phyloP scores from a whole-genome alignment of 2,888 invertebrate genomes.

The Choreutis nemorana region DNA sequence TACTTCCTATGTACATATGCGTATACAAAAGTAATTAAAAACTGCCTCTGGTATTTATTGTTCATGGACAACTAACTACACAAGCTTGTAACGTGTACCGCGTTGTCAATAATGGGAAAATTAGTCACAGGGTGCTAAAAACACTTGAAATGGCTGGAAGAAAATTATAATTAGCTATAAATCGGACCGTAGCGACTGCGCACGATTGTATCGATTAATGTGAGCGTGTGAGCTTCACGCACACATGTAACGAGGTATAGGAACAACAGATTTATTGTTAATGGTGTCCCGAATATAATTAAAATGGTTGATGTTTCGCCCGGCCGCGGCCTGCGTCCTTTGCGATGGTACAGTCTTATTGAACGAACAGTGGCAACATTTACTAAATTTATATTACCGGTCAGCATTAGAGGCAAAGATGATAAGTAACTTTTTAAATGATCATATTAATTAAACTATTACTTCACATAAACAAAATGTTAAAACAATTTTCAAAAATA shows the following conservation, averaged over 20 bases:
- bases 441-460: too few species aligned
- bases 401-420: too few species aligned
- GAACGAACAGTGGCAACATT: slow-evolving; percentile 20
- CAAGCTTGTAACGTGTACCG: too few species aligned
- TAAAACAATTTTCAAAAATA: too few species aligned
- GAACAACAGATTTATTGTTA: slow-evolving; percentile 64
- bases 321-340: slow-evolving; percentile 43
- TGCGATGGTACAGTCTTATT: too few species aligned
- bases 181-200: slow-evolving; percentile 39
- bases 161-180: slow-evolving; percentile 57
- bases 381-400: slow-evolving; percentile 2
- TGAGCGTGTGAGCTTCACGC: slow-evolving; percentile 11
- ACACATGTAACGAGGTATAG: slow-evolving; percentile 22
- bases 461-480: too few species aligned
- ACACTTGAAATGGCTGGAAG: slow-evolving; percentile 40
- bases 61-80: too few species aligned
- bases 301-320: slow-evolving; percentile 64
- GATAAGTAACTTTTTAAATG: too few species aligned
- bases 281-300: slow-evolving; percentile 65
- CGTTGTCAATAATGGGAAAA: slow-evolving; percentile 40
- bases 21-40: too few species aligned
- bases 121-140: slow-evolving; percentile 54
- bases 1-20: too few species aligned
- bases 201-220: slow-evolving; percentile 32
- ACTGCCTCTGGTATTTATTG: too few species aligned